Evolutionary conservation across 2,888 invertebrate genomes (phyloP).

Genomic region (Tenthredo livida): DNA sequence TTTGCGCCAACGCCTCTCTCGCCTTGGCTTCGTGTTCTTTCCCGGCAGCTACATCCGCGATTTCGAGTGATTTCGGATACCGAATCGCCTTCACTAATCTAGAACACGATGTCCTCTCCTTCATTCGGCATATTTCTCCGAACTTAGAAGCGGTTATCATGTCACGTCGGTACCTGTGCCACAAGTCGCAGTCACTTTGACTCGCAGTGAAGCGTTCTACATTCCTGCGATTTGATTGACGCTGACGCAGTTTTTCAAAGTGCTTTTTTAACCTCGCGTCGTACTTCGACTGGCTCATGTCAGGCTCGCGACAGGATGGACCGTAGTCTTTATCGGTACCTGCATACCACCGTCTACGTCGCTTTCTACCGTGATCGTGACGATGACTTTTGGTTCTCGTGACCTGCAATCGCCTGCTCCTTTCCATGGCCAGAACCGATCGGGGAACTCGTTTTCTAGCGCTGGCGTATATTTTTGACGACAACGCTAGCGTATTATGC

Average conservation of each 20-base stretch:
- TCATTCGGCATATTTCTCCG: conserved; percentile 56
- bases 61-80: conserved; percentile 50
- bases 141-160: conserved; percentile 57
- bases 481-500: conserved; percentile 34
- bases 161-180: conserved; percentile 52
- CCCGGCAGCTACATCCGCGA: conserved; percentile 55
- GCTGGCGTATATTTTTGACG: conserved; percentile 12
- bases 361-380: not conserved
- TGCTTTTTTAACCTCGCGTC: conserved; percentile 44
- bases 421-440: not conserved
- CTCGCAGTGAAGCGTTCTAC: conserved; percentile 55
- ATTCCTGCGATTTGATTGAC: conserved; percentile 37
- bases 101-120: conserved; percentile 52
- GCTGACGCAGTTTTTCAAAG: conserved; percentile 40
- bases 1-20: conserved; percentile 36
- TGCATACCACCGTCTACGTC: not conserved
- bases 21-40: conserved; percentile 57
- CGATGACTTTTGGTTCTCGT: not conserved
- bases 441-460: conserved; percentile 2
- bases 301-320: conserved; percentile 31
- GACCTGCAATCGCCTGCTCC: conserved; percentile 23
- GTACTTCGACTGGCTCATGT: conserved; percentile 31
- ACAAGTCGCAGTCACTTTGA: conserved; percentile 54
- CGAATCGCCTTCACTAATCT: conserved; percentile 56
- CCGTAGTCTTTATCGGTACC: conserved; percentile 50